Evolutionary conservation across 1,140 invertebrate species (phyloP).

Genomic region (Saccostrea glomerata): DNA sequence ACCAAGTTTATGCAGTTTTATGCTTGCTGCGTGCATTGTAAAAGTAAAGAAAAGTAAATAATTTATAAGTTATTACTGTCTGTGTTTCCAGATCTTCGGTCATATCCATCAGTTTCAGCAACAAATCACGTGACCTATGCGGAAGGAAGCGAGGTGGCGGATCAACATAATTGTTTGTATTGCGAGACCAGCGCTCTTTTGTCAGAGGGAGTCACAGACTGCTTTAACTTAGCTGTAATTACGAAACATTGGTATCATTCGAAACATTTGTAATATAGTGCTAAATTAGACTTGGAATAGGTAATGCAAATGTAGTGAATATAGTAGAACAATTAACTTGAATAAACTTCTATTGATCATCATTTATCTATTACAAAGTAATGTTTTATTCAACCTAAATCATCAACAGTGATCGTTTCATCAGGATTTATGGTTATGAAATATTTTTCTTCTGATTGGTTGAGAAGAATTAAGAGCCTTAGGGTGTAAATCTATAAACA

Average conservation of each 20-base stretch:
- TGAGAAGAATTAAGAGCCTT: neutral
- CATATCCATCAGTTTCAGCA: neutral
- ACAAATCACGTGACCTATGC: slow-evolving; percentile 17
- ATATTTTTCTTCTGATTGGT: neutral
- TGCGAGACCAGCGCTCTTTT: slow-evolving; percentile 84
- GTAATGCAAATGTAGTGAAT: too few species aligned
- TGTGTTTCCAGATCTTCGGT: neutral
- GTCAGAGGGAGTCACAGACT: slow-evolving; percentile 76
- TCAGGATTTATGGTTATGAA: neutral
- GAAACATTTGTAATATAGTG: neutral
- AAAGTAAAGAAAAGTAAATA: too few species aligned
- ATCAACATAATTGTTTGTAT: slow-evolving; percentile 51
- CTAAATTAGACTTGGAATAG: too few species aligned
- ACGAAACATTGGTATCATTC: neutral
- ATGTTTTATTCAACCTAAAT: neutral
- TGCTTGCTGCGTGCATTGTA: too few species aligned
- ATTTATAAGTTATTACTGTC: neutral
- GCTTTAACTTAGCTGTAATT: slow-evolving; percentile 71
- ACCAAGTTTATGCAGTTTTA: too few species aligned
- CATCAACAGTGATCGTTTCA: neutral
- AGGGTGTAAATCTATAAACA: neutral
- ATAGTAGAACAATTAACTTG: too few species aligned
- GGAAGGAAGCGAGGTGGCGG: slow-evolving; percentile 6
- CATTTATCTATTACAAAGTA: too few species aligned
- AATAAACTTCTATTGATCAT: too few species aligned